These are phyloP conservation scores for Rhombomys opimus DNA, from an alignment of 2,113 vertebrate species.

Conservation along the genomic window DNA sequence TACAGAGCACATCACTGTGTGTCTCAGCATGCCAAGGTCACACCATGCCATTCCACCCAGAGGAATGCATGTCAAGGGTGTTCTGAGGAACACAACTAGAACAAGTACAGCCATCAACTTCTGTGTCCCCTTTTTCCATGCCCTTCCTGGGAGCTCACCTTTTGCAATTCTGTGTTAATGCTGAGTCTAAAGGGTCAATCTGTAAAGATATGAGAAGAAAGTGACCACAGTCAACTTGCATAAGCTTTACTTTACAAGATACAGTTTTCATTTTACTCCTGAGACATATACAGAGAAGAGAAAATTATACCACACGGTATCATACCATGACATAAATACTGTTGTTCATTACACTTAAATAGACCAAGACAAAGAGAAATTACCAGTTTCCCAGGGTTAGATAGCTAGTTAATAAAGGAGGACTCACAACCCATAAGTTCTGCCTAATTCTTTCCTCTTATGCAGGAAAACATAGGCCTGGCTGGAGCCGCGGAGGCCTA, in stretches of 20 bases:
- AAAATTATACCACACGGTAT: background rate
- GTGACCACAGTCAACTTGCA: conserved; percentile 12
- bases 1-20: fast-evolving
- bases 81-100: background rate
- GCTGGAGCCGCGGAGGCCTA: too few relatives aligned
- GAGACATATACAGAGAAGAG: background rate
- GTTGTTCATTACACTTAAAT: background rate
- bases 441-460: background rate
- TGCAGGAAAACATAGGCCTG: background rate
- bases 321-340: background rate
- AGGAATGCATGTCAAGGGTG: fast-evolving
- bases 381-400: conserved; percentile 25
- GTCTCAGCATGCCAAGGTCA: background rate
- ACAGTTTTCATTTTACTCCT: background rate
- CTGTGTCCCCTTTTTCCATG: background rate
- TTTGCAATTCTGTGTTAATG: conserved; percentile 20
- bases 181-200: background rate
- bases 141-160: conserved; percentile 12
- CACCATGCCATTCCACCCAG: background rate
- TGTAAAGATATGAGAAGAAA: conserved; percentile 11
- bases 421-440: background rate
- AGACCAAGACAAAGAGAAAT: background rate
- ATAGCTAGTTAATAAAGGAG: background rate
- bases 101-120: background rate
- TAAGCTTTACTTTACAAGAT: conserved; percentile 4